Evolutionary conservation across 2,797 vertebrate species (phyloP), one percentile per base, ranked within the genome.

Genomic region (Cossypha polioptera): DNA sequence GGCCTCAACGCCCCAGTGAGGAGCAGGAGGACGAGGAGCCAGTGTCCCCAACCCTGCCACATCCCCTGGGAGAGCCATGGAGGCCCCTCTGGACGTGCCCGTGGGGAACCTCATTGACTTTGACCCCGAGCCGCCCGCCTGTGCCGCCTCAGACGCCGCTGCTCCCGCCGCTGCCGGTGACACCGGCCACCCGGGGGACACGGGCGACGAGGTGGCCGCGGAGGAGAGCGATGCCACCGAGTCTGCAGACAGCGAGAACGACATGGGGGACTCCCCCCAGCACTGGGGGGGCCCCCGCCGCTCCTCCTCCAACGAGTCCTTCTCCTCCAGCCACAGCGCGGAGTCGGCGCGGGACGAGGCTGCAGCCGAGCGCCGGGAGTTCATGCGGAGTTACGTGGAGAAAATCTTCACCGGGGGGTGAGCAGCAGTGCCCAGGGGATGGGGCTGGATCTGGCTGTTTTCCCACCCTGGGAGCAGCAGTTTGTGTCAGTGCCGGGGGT

Each of bases 231-330:
- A 99, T 26, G 98, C 98, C 71, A 99, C 99, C 0, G 99, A 99
- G 96, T 99, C 99, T 0, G 99, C 99, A 0, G 99, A 99, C 98
- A 99, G 99, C 0, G 99, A 99, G 87, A 99, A 99, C 0, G 99
- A 99, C 84, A 97, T 96, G 96, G 98, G 98, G 2, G 98, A 98
- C 82, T 98, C 98, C 0, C 97, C 98, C 7, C 96, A 95, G 3
- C 97, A 96, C 96, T 98, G 98, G 96, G 93, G 97, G 4, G 97
- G 98, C 36, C 97, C 98, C 31, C 98, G 91, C 83, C 98, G 98
- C 3, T 99, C 99, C 1, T 99, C 99, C 22, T 98, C 98, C 38
- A 94, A 90, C 1, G 98, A 98, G 86, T 98, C 98, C 96, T 97
- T 97, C 87, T 99, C 99, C 5, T 99, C 99, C 40, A 96, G 90